Conservation (phyloP, 2,113 vertebrate species). For the Pungitius pungitius region DNA sequence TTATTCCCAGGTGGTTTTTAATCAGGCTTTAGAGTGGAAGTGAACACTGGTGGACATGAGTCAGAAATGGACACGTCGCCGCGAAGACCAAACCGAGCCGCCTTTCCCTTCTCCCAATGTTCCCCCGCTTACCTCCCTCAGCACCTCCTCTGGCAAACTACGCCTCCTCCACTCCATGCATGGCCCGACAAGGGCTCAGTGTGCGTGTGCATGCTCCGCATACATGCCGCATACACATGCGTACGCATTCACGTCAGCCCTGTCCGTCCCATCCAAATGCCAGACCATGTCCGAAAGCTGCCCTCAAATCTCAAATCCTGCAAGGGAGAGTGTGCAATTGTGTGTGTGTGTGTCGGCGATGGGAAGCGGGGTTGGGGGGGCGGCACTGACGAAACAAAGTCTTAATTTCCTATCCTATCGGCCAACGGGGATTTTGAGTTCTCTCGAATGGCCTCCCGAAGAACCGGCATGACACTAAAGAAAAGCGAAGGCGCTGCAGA, state of each 20-base stretch:
- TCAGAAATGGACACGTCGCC: conserved; percentile 81
- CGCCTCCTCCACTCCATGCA: conserved; percentile 74
- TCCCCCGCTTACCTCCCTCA: conserved; percentile 26
- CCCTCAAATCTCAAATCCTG: conserved; percentile 77
- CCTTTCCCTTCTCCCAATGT: neutral
- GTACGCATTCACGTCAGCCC: conserved; percentile 53
- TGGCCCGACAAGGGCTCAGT: conserved; percentile 59
- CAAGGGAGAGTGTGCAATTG: conserved; percentile 56
- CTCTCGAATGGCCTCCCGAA: conserved; percentile 31
- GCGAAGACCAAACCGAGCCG: conserved; percentile 34
- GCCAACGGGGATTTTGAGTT: conserved; percentile 50
- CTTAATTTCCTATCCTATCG: conserved; percentile 58
- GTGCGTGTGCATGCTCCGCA: conserved; percentile 76
- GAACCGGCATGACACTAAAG: conserved; percentile 17
- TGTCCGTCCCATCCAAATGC: conserved; percentile 70
- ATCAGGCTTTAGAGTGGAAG: conserved; percentile 57
- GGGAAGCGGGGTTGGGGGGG: conserved; percentile 57
- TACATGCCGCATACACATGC: conserved; percentile 43
- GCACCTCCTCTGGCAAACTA: conserved; percentile 22
- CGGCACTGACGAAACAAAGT: conserved; percentile 67
- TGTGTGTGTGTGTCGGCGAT: conserved; percentile 4
- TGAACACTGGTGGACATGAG: conserved; percentile 43
- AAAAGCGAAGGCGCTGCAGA: conserved; percentile 23
- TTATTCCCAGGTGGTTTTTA: conserved; percentile 66
- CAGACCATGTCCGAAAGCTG: conserved; percentile 86